Conservation (phyloP, 2,113 vertebrate genomes). For the Ornithorhynchus anatinus region DNA sequence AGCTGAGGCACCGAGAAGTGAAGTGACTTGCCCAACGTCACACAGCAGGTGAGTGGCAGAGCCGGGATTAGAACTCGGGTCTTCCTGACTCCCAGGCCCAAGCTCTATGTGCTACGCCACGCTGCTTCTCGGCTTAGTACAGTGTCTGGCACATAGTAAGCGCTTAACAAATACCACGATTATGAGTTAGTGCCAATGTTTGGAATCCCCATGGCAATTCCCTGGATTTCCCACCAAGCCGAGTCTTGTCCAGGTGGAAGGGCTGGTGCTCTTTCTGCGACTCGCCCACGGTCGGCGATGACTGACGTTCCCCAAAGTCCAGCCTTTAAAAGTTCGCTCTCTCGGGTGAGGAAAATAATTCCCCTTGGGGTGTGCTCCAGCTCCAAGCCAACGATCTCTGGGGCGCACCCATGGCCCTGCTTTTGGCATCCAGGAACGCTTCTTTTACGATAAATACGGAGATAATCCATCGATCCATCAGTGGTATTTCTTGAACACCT, state of each 20-base stretch:
- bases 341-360: slow-evolving; percentile 45
- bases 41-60: too few species aligned
- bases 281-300: slow-evolving; percentile 36
- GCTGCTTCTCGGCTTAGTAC: too few species aligned
- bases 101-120: too few species aligned
- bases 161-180: too few species aligned
- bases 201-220: slow-evolving; percentile 29
- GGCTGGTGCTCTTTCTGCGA: slow-evolving; percentile 45
- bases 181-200: slow-evolving; percentile 40
- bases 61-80: too few species aligned
- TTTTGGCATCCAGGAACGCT: background rate
- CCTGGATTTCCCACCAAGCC: slow-evolving; percentile 39
- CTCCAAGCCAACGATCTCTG: slow-evolving; percentile 27
- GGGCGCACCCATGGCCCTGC: slow-evolving; percentile 11
- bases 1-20: too few species aligned
- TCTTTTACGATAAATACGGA: slow-evolving; percentile 48
- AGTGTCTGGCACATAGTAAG: too few species aligned
- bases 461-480: too few species aligned
- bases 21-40: too few species aligned
- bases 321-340: slow-evolving; percentile 32
- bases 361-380: background rate
- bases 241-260: slow-evolving; percentile 49
- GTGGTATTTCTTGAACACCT: too few species aligned
- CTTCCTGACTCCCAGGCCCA: too few species aligned
- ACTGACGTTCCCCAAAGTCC: slow-evolving; percentile 34